Conservation (phyloP, 2,113 vertebrate genomes). For the Oceanodroma tethys region DNA sequence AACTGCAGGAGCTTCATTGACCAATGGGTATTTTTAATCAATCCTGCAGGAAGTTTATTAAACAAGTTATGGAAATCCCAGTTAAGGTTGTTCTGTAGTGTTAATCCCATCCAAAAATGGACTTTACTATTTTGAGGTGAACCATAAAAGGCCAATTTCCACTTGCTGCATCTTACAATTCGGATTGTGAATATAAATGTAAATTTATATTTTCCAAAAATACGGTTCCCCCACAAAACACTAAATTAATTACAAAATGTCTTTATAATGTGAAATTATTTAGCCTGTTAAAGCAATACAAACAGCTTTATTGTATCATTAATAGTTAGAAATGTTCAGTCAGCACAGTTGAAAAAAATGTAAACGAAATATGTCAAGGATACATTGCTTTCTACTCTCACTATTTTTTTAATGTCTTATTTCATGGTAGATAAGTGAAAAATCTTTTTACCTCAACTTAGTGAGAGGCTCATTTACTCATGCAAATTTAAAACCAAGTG, state of each 20-base stretch:
- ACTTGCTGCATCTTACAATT: background rate
- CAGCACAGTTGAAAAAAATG: constrained; percentile 35
- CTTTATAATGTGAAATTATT: constrained; percentile 21
- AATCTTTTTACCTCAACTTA: constrained; percentile 57
- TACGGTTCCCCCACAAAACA: background rate
- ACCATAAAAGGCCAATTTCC: background rate
- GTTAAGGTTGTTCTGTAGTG: background rate
- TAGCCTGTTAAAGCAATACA: background rate
- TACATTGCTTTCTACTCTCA: constrained; percentile 1
- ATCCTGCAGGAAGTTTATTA: background rate
- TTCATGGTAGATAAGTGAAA: constrained; percentile 53
- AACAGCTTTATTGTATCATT: constrained; percentile 38
- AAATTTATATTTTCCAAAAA: background rate
- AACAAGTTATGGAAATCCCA: background rate
- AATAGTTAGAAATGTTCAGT: constrained; percentile 30
- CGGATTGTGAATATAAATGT: background rate
- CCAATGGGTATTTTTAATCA: background rate
- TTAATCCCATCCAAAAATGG: background rate
- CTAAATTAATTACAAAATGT: constrained; percentile 8
- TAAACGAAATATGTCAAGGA: constrained; percentile 41
- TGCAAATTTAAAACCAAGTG: constrained; percentile 65
- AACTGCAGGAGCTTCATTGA: background rate
- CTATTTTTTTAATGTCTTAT: constrained; percentile 42
- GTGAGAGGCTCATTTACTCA: constrained; percentile 56
- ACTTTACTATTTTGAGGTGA: background rate